These are phyloP conservation scores for Percopsis transmontana DNA, from an alignment of 2,113 vertebrate species.

Conservation along the genomic window DNA sequence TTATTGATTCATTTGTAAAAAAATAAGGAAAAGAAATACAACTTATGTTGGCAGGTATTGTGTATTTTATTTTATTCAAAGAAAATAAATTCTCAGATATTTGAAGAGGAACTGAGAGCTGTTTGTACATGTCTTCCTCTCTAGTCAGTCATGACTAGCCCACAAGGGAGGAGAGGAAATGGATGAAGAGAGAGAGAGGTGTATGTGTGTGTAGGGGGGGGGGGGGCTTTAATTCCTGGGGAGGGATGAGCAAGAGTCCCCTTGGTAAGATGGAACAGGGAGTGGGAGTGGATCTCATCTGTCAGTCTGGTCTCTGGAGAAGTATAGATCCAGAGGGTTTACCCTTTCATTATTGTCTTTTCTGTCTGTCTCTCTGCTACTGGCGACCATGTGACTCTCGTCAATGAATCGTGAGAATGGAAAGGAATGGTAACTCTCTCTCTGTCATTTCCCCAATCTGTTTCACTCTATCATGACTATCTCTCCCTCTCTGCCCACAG, in stretches of 20 bases:
- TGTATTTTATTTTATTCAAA: background rate
- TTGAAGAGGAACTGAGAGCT: conserved; percentile 37
- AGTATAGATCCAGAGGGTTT: conserved; percentile 49
- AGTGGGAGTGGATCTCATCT: conserved; percentile 26
- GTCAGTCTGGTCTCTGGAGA: conserved; percentile 45
- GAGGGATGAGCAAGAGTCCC: conserved; percentile 18
- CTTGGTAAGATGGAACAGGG: conserved; percentile 20
- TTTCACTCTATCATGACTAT: conserved; percentile 1
- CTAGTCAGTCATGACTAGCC: conserved; percentile 19
- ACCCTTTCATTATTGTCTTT: conserved; percentile 56
- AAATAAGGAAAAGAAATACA: too few species aligned
- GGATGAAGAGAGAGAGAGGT: conserved; percentile 12
- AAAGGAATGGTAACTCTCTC: conserved; percentile 44
- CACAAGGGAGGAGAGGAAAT: conserved; percentile 13
- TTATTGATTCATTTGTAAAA: too few species aligned
- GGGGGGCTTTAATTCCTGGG: conserved; percentile 16
- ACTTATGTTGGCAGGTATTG: background rate
- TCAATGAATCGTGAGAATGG: conserved; percentile 58
- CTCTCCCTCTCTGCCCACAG: conserved; percentile 1
- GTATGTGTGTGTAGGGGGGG: too few species aligned
- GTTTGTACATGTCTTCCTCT: conserved; percentile 49
- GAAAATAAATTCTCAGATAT: background rate
- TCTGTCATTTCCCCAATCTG: background rate
- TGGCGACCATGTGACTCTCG: conserved; percentile 61
- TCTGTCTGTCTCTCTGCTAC: conserved; percentile 36